phyloP scores from a whole-genome alignment of 2,797 vertebrate genomes.

The Serranus cabrilla region DNA sequence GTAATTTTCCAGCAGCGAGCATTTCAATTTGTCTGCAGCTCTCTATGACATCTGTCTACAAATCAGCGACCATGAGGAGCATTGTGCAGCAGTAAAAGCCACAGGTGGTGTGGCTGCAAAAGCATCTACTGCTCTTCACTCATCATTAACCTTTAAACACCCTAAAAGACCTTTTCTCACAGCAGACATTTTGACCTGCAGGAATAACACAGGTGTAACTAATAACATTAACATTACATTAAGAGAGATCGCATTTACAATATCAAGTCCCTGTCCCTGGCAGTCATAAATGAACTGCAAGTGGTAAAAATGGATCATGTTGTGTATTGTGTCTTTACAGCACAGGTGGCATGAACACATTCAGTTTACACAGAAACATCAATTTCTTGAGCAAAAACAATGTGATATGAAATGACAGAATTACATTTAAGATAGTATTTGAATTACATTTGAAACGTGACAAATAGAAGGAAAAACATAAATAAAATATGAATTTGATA shows the following conservation, averaged over 20 bases:
- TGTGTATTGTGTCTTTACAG: slow-evolving; percentile 1
- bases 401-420: not conserved
- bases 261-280: not conserved
- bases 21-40: slow-evolving; percentile 63
- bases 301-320: slow-evolving; percentile 15
- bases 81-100: slow-evolving; percentile 46
- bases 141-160: slow-evolving; percentile 69
- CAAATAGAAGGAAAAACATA: not conserved
- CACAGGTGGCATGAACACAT: not conserved
- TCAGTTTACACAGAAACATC: not conserved
- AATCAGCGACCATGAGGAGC: slow-evolving; percentile 46
- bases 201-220: slow-evolving; percentile 45
- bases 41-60: slow-evolving; percentile 56
- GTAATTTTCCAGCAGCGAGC: slow-evolving; percentile 48
- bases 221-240: slow-evolving; percentile 57
- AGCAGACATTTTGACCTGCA: slow-evolving; percentile 49
- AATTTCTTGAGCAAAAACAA: not conserved
- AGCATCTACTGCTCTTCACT: slow-evolving; percentile 37
- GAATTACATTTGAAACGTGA: not conserved
- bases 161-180: slow-evolving; percentile 49
- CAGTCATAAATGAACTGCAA: not conserved
- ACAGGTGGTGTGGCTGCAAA: slow-evolving; percentile 48
- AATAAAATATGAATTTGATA: no score
- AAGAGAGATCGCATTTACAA: not conserved
- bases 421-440: not conserved